Base-by-base conservation (phyloP, 2,888 invertebrate genomes). In the Dolichopus griseipennis region DNA sequence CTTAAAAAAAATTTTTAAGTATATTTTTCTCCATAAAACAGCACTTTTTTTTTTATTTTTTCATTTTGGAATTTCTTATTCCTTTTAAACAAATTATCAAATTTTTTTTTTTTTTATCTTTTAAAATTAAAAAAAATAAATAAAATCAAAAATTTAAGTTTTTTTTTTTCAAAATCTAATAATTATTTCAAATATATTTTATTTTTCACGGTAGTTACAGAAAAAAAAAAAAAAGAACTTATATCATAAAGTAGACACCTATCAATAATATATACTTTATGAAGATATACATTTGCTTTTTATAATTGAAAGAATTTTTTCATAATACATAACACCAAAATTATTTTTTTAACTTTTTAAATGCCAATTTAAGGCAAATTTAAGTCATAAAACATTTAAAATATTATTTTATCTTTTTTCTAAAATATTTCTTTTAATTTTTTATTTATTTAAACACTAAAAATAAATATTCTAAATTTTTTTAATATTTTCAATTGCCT, bases 241-340 rank as follows among this genome's bases (percentile, higher is more conserved):
- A 37, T 52, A 52, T 52, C 52, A 52, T 52, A 52, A 52, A 52
- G 52, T 52, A 52, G 52, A 52, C 52, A 52, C 52, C 52, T 52
- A 52, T 52, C 52, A 52, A 52, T 52, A 52, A 18, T 52, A 52
- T 52, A 52, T 52, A 52, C 52, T 52, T 52, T 52, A 52, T 52
- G 18, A 6, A 52, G 52, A 52, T 52, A 52, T 52, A 52, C 52
- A 52, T 52, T 52, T 52, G 18, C 52, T 52, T 52, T n/a, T 18
- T n/a, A 52, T n/a, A 52, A 52, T 52, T 52, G 52, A 52, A 52
- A 37, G 37, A 52, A 52, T 15, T 52, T 52, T 52, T 52, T 52
- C 52, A 52, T 52, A 52, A 52, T 52, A 18, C 52, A 52, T 52
- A 52, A 52, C 52, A 52, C 41, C 8, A 41, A 41, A 41, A 41